Base-by-base conservation (phyloP, 2,888 invertebrate genomes). In the Rhodophaea formosa region DNA sequence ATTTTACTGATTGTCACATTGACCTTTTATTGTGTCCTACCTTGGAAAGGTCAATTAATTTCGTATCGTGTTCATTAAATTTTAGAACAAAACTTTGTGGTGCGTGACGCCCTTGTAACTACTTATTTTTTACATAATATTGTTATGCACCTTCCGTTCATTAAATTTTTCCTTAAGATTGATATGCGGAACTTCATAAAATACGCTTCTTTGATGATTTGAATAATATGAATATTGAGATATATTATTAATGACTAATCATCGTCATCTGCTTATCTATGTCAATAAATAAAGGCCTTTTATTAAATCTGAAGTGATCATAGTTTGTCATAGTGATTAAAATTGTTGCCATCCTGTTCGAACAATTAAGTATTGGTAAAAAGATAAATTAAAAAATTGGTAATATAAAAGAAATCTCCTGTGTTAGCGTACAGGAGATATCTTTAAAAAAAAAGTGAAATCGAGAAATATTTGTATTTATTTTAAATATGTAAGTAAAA, bases 121-220 rank as follows among this genome's bases (percentile, higher is more conserved):
- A 51, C 51, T 16, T 7, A 29, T 51, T 51, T 51, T 51, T 51
- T 51, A 51, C 17, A 35, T 35, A 35, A 35, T 30, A 16, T 16
- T 10, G 39, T 51, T 51, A 51, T 39, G 51, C 35, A 51, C 35
- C 35, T 35, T 51, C 51, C 35, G 51, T 12, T 39, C 35, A 7
- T 51, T 35, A 51, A 51, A 39, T 51, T 39, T 51, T 16, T 16
- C 16, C 12, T 51, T 12, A 39, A 12, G 2, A 23, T 23, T 23
- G 23, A 30, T 17, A 35, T 51, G 7, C 35, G 35, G 16, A 35
- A 35, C 32, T 49, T 3, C n/a, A 12, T 23, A 7, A 14, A 29
- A 29, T 7, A 14, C n/a, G 15, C 14, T 10, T 10, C 35, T 35
- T 6, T 35, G 10, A 35, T 35, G 35, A 35, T 35, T 35, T 10